Evolutionary conservation across 92 coral and sea anemone genomes (phyloP), one percentile per base, ranked within the genome.

Genomic region (Muricea muricata): DNA sequence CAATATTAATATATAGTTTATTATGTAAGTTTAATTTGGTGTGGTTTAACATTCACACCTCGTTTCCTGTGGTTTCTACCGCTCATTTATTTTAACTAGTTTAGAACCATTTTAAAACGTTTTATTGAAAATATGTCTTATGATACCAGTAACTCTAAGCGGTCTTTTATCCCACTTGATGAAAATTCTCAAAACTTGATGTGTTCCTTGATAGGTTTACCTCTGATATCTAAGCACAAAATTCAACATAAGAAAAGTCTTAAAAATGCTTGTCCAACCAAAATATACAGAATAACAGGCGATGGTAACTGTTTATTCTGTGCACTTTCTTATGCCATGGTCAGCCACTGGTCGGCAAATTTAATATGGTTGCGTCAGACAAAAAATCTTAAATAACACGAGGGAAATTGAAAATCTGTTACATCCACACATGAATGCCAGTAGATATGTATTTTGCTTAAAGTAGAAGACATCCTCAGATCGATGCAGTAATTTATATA

Each of bases 281-380:
- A 61, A 61, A 26, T 61, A 61, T 8, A 61, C 68, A 61, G 9
- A 25, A 61, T 61, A 61, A 9, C 0, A 0, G 68, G 68, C 29
- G 68, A 61, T 8, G 68, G 90, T 21, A 86, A 86, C 75, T 86
- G 90, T 86, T 54, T 86, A 33, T 86, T 86, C 80, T 39, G 86
- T 20, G 29, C 81, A 20, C 70, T 79, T 81, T 86, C 90, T 75
- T 86, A 65, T 86, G 81, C 50, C 28, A 21, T 86, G n/a, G n/a
- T n/a, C n/a, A n/a, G n/a, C n/a, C 46, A 86, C 85, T 74, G 87
- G 76, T 17, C 34, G 56, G 37, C 89, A 85, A 65, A 31, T 12
- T 6, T 65, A 85, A 34, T 65, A 65, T 39, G 8, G 46, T 33
- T 29, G 9, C 11, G 11, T 85, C 11, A 76, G 84, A 63, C 56